Conservation (phyloP, 2,113 vertebrate genomes). For the Lethenteron camtschaticum region DNA sequence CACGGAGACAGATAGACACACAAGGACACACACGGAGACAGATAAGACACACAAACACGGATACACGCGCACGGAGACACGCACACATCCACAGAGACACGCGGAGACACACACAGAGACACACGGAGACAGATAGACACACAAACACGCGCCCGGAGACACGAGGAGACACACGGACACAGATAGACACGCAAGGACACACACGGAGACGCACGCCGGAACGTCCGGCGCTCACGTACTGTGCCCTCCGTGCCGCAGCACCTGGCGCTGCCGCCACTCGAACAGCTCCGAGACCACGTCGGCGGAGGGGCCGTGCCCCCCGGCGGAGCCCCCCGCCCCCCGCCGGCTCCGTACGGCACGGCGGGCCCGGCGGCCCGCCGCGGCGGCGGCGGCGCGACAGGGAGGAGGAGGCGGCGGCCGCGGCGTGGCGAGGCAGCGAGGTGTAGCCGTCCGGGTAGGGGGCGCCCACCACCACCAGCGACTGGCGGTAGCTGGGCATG, state of each 20-base stretch:
- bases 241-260: conserved; percentile 11
- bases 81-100: no score
- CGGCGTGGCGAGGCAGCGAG: conserved; percentile 55
- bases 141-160: no score
- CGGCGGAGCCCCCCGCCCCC: conserved; percentile 35
- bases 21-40: no score
- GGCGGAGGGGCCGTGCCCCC: background rate
- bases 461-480: conserved; percentile 22
- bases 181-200: no score
- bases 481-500: conserved; percentile 53
- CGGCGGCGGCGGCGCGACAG: conserved; percentile 30
- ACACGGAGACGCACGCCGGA: no score
- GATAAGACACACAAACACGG: no score
- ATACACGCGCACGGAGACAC: no score
- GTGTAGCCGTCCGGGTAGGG: conserved; percentile 57
- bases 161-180: no score
- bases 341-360: conserved; percentile 24
- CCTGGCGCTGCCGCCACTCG: conserved; percentile 82
- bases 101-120: no score
- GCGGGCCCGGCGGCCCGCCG: conserved; percentile 18
- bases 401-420: conserved; percentile 46
- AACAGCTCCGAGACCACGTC: conserved; percentile 97
- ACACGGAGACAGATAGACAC: no score
- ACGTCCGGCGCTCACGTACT: background rate
- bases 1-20: no score